Conservation (phyloP, 2,113 vertebrate genomes). For the Rostratula benghalensis region DNA sequence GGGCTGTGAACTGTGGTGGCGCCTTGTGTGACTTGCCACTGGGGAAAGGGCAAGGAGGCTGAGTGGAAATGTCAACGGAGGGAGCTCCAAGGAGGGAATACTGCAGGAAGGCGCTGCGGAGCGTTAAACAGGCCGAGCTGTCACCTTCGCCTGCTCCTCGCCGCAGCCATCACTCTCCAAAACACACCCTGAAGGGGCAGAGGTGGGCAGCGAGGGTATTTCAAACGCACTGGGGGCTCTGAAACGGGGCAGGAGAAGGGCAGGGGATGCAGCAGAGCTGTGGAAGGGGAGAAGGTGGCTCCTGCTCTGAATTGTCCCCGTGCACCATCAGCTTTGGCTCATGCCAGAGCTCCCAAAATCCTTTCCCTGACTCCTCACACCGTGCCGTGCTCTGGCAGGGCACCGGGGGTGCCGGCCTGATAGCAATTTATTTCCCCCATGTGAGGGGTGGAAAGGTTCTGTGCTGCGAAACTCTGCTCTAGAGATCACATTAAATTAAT, state of each 20-base stretch:
- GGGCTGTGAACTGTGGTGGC: not conserved
- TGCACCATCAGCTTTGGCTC: not conserved
- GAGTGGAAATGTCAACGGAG: fast-evolving
- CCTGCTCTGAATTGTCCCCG: slow-evolving; percentile 29
- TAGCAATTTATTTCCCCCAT: not conserved
- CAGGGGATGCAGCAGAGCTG: not conserved
- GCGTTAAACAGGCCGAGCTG: fast-evolving
- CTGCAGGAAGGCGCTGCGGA: not conserved
- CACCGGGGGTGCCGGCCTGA: fast-evolving
- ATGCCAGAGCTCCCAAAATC: slow-evolving; percentile 18
- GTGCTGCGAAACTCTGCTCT: not conserved
- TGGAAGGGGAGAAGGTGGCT: not conserved
- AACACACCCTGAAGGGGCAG: not conserved
- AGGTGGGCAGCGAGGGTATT: fast-evolving
- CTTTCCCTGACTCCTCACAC: not conserved
- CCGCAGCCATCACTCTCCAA: not conserved
- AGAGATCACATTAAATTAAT: slow-evolving; percentile 65
- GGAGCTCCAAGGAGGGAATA: not conserved
- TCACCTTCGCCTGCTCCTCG: not conserved
- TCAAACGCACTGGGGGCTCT: not conserved
- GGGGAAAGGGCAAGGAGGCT: not conserved
- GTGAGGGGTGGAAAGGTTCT: slow-evolving; percentile 1
- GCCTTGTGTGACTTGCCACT: not conserved
- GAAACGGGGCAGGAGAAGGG: not conserved
- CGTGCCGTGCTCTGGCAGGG: not conserved